Base-by-base conservation (phyloP, 2,888 invertebrate species). In the Aricia artaxerxes region DNA sequence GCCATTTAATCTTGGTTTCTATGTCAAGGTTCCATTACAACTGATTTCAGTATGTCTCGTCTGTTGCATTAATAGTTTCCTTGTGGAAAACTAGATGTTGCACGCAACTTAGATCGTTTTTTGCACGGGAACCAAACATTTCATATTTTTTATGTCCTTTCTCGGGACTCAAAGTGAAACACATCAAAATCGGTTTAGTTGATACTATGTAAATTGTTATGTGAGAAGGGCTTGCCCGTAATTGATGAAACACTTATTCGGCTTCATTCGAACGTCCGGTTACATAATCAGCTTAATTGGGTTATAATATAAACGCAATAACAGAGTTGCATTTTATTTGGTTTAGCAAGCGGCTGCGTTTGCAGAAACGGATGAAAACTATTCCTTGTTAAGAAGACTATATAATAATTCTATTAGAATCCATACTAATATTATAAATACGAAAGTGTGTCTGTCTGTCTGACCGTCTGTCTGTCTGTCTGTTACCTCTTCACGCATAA, bases 241-340 rank as follows among this genome's bases (percentile, higher is more conserved):
- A 69, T 13, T 13, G 35, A 69, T 69, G 1, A 69, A 69, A 35
- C 69, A 69, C 69, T 35, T 69, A 11, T 69, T 16, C 64, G 11
- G 61, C 61, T 64, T 64, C 61, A 9, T 64, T 64, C 24, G 31
- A 61, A 61, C 35, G 4, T 31, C 35, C 35, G 69, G 5, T 69
- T 69, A 5, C 6, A 69, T 69, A 69, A 69, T 3, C 35, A 69
- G 35, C 6, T 2, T 38, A 38, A 69, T 69, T 69, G 16, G 69
- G 35, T 69, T 69, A 69, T 69, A 69, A 35, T 2, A 69, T 31
- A 35, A 69, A 69, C 69, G 69, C 69, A 69, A 69, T 13, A 35
- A 16, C 35, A 38, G 11, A 69, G 35, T 38, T 35, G 69, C 69
- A 69, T 4, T 4, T 64, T 11, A 9, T 64, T 64, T 31, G 4